A percentile compares a stretch with the other conserved stretches of the same genome.
phyloP scores from a whole-genome alignment of 2,113 vertebrate genomes.

The Carassius gibelio region DNA sequence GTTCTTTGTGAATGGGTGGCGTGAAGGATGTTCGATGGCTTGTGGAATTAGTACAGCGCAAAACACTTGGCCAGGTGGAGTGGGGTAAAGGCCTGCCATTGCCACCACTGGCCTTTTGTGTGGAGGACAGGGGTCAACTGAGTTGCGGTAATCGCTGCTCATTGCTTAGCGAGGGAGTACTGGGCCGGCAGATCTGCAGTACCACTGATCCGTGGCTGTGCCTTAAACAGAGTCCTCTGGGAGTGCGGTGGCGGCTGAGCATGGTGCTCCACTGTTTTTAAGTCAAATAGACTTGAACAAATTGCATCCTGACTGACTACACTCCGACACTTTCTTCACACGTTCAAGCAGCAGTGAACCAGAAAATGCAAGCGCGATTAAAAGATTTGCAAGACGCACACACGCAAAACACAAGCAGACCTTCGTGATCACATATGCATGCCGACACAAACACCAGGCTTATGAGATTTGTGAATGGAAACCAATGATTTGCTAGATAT shows the following conservation, averaged over 20 bases:
- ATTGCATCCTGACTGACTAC: constrained; percentile 38
- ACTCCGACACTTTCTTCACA: constrained; percentile 37
- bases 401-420: constrained; percentile 21
- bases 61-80: constrained; percentile 1
- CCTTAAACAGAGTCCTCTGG: constrained; percentile 15
- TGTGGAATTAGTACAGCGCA: not conserved
- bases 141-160: not conserved
- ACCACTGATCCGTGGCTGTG: constrained; percentile 33
- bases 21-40: not conserved
- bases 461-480: not conserved
- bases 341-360: constrained; percentile 15
- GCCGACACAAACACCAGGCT: not conserved
- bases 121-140: constrained; percentile 6
- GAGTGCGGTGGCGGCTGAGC: not conserved
- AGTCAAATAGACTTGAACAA: constrained; percentile 38
- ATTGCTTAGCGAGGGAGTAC: not conserved
- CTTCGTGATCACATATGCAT: not conserved
- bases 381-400: constrained; percentile 36
- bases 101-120: constrained; percentile 19
- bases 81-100: not conserved
- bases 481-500: not conserved
- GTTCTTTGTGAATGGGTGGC: constrained; percentile 4
- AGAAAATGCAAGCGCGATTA: constrained; percentile 35
- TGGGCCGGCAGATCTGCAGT: not conserved
- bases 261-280: constrained; percentile 29